These are phyloP conservation scores for Lithophane socia DNA, from an alignment of 2,888 invertebrate genomes.

Conservation along the genomic window DNA sequence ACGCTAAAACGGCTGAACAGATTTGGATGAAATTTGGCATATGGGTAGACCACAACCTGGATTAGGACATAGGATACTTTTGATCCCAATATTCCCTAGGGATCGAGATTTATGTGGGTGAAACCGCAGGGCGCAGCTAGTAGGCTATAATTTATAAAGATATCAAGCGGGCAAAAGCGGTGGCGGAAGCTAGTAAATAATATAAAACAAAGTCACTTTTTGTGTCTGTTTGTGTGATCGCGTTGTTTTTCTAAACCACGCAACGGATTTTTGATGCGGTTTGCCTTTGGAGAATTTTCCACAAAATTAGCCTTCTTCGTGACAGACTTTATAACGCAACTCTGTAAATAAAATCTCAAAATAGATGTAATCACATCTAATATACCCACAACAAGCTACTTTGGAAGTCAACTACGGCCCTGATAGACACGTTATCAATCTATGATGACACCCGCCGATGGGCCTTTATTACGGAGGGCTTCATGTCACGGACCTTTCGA, in stretches of 20 bases:
- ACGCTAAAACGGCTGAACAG: too few relatives aligned
- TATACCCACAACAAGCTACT: conserved; percentile 21
- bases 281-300: neutral
- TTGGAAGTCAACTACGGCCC: conserved; percentile 36
- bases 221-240: too few relatives aligned
- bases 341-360: neutral
- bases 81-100: too few relatives aligned
- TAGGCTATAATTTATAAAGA: too few relatives aligned
- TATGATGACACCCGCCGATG: conserved; percentile 48
- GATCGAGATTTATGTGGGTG: too few relatives aligned
- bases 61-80: too few relatives aligned
- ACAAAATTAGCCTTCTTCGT: neutral
- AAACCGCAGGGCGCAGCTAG: too few relatives aligned
- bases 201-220: neutral
- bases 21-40: too few relatives aligned
- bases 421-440: conserved; percentile 53
- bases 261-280: neutral
- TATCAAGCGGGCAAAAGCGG: too few relatives aligned
- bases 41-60: too few relatives aligned
- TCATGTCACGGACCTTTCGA: conserved; percentile 45
- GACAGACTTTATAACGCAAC: neutral
- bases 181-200: too few relatives aligned
- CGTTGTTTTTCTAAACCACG: neutral
- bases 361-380: conserved; percentile 9
- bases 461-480: conserved; percentile 47